phyloP scores from a whole-genome alignment of 2,113 vertebrate species.

The Psilopsiagon aurifrons region DNA sequence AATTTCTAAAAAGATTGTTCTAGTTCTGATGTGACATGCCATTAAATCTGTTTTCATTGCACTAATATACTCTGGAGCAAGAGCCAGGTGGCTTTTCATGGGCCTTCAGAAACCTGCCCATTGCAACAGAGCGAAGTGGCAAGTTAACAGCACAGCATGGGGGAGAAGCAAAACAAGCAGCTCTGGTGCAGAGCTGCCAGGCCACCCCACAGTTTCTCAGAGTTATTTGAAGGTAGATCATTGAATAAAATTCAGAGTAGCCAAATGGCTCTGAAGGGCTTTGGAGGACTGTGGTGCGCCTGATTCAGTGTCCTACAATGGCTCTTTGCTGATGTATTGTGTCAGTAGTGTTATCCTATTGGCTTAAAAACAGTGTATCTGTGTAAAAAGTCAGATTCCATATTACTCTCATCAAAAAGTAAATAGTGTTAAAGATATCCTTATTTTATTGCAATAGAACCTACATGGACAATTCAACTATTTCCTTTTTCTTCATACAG shows the following conservation, averaged over 20 bases:
- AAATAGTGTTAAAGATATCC: not conserved
- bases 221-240: not conserved
- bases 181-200: not conserved
- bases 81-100: conserved; percentile 1
- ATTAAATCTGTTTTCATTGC: not conserved
- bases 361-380: not conserved
- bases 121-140: not conserved
- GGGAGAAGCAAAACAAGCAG: not conserved
- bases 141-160: not conserved
- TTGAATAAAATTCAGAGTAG: not conserved
- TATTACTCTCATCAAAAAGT: not conserved
- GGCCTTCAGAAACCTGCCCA: not conserved
- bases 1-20: not conserved
- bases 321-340: not conserved
- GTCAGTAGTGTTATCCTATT: not conserved
- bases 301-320: not conserved
- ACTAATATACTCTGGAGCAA: not conserved
- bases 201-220: not conserved
- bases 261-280: not conserved
- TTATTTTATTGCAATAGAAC: not conserved
- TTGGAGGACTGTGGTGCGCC: rapidly evolving
- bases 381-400: not conserved
- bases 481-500: not conserved
- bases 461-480: not conserved
- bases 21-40: not conserved